These are phyloP conservation scores for Pangasianodon gigas DNA, from an alignment of 2,113 vertebrate species.

Conservation along the genomic window DNA sequence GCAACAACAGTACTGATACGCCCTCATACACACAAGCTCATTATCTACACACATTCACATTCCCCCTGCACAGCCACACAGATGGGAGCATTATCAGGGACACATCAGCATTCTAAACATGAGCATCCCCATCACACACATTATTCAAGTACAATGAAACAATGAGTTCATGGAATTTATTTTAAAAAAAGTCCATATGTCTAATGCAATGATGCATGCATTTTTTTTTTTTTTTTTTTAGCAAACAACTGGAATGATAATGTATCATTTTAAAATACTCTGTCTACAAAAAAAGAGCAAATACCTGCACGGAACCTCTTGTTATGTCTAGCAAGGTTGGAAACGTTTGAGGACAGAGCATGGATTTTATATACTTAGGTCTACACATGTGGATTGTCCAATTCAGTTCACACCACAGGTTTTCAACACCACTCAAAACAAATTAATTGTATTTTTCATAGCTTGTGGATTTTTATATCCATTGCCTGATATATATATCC, in stretches of 20 bases:
- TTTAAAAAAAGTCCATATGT: not conserved
- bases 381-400: too few relatives aligned
- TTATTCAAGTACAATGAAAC: not conserved
- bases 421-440: not conserved
- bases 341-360: not conserved
- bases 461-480: not conserved
- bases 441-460: not conserved
- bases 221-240: not conserved
- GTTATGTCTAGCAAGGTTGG: not conserved
- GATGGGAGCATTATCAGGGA: constrained; percentile 16
- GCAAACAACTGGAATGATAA: not conserved
- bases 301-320: not conserved
- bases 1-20: not conserved
- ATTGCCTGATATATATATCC: too few relatives aligned
- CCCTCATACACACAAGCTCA: not conserved
- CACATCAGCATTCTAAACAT: constrained; percentile 35
- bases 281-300: not conserved
- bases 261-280: not conserved
- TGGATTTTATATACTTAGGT: not conserved
- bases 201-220: not conserved
- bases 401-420: not conserved
- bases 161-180: not conserved
- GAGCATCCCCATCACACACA: constrained; percentile 1
- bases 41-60: constrained; percentile 26
- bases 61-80: constrained; percentile 26